Conservation (phyloP, 2,888 invertebrate species). For the Heteromyza rotundicornis region DNA sequence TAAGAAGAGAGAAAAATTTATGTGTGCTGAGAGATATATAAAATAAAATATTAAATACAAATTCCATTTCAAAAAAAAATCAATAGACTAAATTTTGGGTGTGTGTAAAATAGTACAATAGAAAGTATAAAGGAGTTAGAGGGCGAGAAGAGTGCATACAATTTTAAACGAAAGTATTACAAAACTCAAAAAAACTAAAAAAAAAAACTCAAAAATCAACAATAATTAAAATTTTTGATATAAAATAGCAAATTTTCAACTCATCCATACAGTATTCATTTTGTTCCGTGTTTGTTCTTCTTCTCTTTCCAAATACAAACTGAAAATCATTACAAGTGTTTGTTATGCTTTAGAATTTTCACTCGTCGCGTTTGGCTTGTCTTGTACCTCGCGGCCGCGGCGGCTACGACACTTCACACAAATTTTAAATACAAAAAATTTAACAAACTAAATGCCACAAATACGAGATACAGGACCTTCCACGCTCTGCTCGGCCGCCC, state of each 20-base stretch:
- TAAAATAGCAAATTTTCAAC: slow-evolving; percentile 3
- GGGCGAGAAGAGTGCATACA: too few species aligned
- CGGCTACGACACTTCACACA: background rate
- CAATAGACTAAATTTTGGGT: slow-evolving; percentile 19
- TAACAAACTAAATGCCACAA: background rate
- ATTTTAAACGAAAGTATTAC: too few species aligned
- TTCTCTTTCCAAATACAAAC: background rate
- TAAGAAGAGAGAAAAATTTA: slow-evolving; percentile 30
- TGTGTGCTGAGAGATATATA: too few species aligned
- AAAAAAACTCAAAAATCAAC: slow-evolving; percentile 4
- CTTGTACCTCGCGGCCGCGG: background rate
- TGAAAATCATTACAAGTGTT: background rate
- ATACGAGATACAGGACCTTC: background rate
- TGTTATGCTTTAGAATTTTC: background rate
- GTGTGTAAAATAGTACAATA: too few species aligned
- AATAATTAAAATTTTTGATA: background rate
- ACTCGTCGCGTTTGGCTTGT: background rate
- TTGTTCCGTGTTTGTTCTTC: background rate
- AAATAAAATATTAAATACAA: slow-evolving; percentile 28
- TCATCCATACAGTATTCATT: background rate
- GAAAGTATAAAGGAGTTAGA: too few species aligned
- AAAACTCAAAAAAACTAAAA: background rate
- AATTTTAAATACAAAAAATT: slow-evolving; percentile 3
- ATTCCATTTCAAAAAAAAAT: slow-evolving; percentile 29
- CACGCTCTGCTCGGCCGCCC: background rate